Evolutionary conservation across 2,888 invertebrate genomes (phyloP), one percentile per base, ranked within the genome.

Genomic region (Drosophila greeni): DNA sequence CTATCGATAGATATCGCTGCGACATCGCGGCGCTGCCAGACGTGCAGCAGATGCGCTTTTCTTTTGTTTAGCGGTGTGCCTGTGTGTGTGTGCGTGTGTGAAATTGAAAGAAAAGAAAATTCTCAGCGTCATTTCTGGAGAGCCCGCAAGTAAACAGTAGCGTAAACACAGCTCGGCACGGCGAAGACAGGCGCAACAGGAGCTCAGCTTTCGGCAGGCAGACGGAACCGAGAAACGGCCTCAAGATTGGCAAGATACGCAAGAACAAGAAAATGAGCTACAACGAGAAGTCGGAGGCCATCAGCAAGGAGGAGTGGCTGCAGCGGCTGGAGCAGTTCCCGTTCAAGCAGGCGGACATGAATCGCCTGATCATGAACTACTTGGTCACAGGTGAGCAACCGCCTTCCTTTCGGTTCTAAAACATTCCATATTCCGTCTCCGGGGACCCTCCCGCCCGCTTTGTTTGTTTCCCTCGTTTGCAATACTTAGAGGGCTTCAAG

Each of bases 331-430:
- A 88, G 64, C 87, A 88, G 69, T 89, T 93, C 74, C 95, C 95
- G 81, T 93, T 97, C 77, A 96, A 96, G 57, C 91, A 97, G 79
- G 93, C 94, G 40, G 96, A 97, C 83, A 97, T 99, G 95, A 98
- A 99, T 89, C 95, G 96, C 89, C 91, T 99, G 72, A 97, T 99
- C 75, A 98, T 99, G 98, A 98, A 99, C 90, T 99, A 99, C 90
- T 92, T 99, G 85, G 97, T 98, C 42, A 98, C 97, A 90, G 97
- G 97, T 97, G 89, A 66, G 72, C 45, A 20, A 8, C 12, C 5
- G 2, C 4, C n/a, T 2, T 14, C 2, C 4, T 1, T n/a, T 1
- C 20, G 20, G 2, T 8, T 6, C 11, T 3, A 2, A 11, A 16
- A 11, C 24, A 3, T 7, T 26, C 7, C 12, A 1, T 26, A 29